Evolutionary conservation across 2,888 invertebrate genomes (phyloP).

Genomic region (Hirtodrosophila duncani): DNA sequence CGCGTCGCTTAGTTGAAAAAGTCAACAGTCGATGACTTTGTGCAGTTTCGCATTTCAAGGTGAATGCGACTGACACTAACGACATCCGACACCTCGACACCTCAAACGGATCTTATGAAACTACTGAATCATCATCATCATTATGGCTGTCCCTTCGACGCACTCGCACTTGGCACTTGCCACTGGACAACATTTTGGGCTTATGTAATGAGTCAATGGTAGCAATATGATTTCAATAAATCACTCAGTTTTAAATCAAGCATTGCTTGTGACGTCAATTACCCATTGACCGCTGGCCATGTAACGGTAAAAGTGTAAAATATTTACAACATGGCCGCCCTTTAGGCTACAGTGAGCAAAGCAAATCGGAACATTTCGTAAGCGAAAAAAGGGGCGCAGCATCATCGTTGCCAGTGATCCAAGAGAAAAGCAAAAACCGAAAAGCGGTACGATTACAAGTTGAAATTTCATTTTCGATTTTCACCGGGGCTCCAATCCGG

Average conservation of each 20-base stretch:
- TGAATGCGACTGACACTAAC: constrained; percentile 48
- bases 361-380: constrained; percentile 44
- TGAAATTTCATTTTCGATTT: constrained; percentile 56
- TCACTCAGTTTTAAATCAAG: constrained; percentile 47
- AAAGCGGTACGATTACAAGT: constrained; percentile 32
- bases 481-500: constrained; percentile 45
- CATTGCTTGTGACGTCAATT: constrained; percentile 57
- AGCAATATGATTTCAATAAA: constrained; percentile 47
- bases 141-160: constrained; percentile 34
- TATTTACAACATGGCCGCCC: constrained; percentile 15
- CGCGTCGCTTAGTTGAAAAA: constrained; percentile 27
- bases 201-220: too few species aligned
- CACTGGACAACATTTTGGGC: constrained; percentile 31
- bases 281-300: too few species aligned
- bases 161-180: not conserved
- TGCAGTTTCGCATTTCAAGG: constrained; percentile 52
- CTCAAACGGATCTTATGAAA: constrained; percentile 61
- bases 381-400: constrained; percentile 49
- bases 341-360: too few species aligned
- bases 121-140: constrained; percentile 52
- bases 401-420: constrained; percentile 18
- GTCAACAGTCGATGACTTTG: constrained; percentile 18
- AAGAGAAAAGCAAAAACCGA: constrained; percentile 41
- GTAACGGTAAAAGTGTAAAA: constrained; percentile 55
- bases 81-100: constrained; percentile 31